These are phyloP conservation scores for Andricus grossulariae DNA, from an alignment of 1,140 invertebrate species.

Conservation along the genomic window DNA sequence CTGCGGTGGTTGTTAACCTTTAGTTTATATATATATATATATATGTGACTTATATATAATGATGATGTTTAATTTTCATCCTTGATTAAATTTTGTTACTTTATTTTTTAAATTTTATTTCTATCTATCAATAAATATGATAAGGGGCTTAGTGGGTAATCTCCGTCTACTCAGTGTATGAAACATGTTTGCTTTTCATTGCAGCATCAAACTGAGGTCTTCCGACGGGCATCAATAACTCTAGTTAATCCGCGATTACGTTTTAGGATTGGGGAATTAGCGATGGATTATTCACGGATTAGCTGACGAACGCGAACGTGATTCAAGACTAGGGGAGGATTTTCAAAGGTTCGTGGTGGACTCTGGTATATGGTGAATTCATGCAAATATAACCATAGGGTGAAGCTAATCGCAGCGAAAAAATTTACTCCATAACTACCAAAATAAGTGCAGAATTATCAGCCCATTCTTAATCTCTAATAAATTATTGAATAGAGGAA, in stretches of 20 bases:
- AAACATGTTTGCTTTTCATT: conserved; percentile 19
- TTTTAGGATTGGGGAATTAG: conserved; percentile 30
- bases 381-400: conserved; percentile 30
- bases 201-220: conserved; percentile 25
- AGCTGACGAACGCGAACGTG: conserved; percentile 30
- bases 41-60: too few species aligned
- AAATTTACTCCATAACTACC: conserved; percentile 8
- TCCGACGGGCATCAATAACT: conserved; percentile 29
- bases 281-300: conserved; percentile 24
- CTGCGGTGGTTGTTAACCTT: too few species aligned
- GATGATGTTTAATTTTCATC: too few species aligned
- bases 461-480: neutral
- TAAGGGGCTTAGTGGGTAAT: neutral
- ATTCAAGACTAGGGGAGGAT: conserved; percentile 27
- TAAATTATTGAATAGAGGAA: too few species aligned
- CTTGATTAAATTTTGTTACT: too few species aligned
- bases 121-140: too few species aligned
- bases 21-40: too few species aligned
- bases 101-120: too few species aligned
- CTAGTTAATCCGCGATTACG: conserved; percentile 29
- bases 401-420: neutral
- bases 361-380: conserved; percentile 25
- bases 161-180: neutral
- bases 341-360: conserved; percentile 27
- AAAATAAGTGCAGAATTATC: conserved; percentile 4